A percentile compares a stretch with the other conserved stretches of the same genome.
These are phyloP conservation scores for Eristalinus sepulchralis DNA, from an alignment of 2,888 invertebrate species.

Conservation along the genomic window DNA sequence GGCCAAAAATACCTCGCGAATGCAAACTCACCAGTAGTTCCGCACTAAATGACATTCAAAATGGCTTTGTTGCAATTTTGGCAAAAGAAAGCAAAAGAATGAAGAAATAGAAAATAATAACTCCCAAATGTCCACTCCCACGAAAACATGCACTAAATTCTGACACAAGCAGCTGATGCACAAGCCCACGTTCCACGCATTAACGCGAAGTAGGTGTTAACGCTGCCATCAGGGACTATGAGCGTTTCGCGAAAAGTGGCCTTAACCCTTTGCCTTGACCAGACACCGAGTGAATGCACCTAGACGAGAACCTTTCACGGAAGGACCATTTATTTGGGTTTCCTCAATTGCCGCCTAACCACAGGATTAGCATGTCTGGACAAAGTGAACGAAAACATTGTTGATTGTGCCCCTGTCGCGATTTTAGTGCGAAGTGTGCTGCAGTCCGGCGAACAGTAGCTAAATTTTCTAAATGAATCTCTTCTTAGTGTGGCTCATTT, in stretches of 20 bases:
- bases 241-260: neutral
- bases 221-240: neutral
- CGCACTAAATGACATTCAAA: neutral
- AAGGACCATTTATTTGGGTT: conserved; percentile 75
- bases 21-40: neutral
- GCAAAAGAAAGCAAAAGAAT: conserved; percentile 45
- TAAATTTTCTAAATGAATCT: conserved; percentile 67
- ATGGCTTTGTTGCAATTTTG: neutral
- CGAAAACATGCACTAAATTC: conserved; percentile 44
- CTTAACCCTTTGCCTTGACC: conserved; percentile 59
- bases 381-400: conserved; percentile 60
- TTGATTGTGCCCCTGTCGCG: conserved; percentile 34
- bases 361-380: conserved; percentile 79
- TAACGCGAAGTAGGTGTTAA: neutral
- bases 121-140: conserved; percentile 65
- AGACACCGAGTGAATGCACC: neutral
- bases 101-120: conserved; percentile 57
- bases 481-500: conserved; percentile 33
- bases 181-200: neutral
- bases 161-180: neutral
- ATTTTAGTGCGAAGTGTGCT: conserved; percentile 35
- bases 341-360: conserved; percentile 79
- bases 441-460: conserved; percentile 61
- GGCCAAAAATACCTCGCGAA: neutral
- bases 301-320: conserved; percentile 21